Evolutionary conservation across 1,140 invertebrate species (phyloP).

Genomic region (Leptinotarsa defecta): DNA sequence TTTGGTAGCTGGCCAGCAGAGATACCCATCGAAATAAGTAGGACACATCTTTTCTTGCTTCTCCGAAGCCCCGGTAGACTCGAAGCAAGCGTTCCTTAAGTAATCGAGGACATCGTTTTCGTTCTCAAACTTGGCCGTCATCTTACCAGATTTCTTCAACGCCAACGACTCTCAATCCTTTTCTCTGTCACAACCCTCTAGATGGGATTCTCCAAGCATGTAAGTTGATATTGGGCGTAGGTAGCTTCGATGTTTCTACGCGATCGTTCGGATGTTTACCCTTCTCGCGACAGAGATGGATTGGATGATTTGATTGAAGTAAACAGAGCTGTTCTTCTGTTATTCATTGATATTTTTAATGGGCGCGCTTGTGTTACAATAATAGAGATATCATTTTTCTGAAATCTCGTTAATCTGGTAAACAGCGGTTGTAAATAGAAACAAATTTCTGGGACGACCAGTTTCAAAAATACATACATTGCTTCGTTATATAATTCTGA

Average conservation of each 20-base stretch:
- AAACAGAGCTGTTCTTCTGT: background rate
- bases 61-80: background rate
- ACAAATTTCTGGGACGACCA: background rate
- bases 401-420: background rate
- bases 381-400: background rate
- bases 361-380: background rate
- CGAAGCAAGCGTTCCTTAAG: background rate
- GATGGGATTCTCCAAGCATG: slow-evolving; percentile 11
- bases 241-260: slow-evolving; percentile 17
- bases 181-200: background rate
- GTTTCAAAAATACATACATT: too few species aligned
- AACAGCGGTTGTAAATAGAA: background rate
- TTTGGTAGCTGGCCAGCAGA: slow-evolving; percentile 62
- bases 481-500: too few species aligned
- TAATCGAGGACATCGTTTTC: background rate
- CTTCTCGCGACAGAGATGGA: slow-evolving; percentile 32
- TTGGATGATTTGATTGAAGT: slow-evolving; percentile 12
- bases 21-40: slow-evolving; percentile 60
- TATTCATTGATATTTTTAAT: background rate
- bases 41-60: slow-evolving; percentile 30
- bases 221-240: slow-evolving; percentile 34
- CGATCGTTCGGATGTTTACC: slow-evolving; percentile 24
- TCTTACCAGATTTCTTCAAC: background rate
- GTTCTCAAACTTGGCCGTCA: background rate
- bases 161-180: background rate